Evolutionary conservation across 1,140 invertebrate genomes (phyloP), one percentile per base, ranked within the genome.

Genomic region (Zaprionus africanus): DNA sequence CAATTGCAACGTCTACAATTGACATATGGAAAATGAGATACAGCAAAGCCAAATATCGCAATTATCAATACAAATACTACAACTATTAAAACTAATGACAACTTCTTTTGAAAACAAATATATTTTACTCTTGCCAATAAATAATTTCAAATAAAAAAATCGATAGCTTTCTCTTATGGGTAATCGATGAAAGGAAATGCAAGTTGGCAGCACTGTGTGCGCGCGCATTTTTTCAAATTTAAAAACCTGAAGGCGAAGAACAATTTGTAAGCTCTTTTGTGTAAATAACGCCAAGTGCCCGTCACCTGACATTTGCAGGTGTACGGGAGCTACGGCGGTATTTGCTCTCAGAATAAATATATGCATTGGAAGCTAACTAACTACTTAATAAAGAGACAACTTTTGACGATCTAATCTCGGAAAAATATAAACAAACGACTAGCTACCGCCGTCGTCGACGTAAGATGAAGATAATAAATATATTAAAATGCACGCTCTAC

Each of bases 401-500:
- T 80, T 84, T 73, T 66, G 77, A 84, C 46, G 69, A 77, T 53
- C 62, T 84, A 84, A 84, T 84, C 81, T 84, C 66, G 61, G 62
- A 53, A 62, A 68, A 70, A 62, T 62, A 46, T 54, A 65, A 59
- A 54, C 68, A 72, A 46, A 57, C 61, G 61, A 46, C 31, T 73
- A 58, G 66, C 51, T 53, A 24, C n/a, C 41, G 41, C 19, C 59
- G 28, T 17, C 41, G 41, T 11, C n/a, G 43, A 67, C 28, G 13
- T 46, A 28, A 65, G 36, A 63, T 68, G 41, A 28, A 70, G 77
- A 84, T 78, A 84, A 80, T 84, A 84, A 84, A 84, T 84, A 82
- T 63, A 67, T 82, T 77, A 68, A 76, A 82, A 82, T 78, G 80
- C 79, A 82, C 65, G 75, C 61, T 69, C 73, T 70, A 41, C 31